Evolutionary conservation across 2,113 vertebrate genomes (phyloP).

Genomic region (Dicaeum eximium): DNA sequence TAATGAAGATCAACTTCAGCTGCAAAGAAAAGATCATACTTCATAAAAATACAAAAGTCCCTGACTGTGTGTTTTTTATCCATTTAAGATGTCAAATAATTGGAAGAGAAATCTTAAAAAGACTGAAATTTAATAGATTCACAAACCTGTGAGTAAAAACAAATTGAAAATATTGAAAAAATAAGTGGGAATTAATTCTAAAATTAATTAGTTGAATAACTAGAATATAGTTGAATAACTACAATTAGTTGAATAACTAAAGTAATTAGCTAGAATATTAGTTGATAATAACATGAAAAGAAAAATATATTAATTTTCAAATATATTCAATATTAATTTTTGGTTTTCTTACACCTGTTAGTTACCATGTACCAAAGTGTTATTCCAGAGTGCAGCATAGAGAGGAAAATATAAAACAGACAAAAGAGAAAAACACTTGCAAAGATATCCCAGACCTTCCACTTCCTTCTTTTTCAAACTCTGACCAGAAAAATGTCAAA

Average conservation of each 20-base stretch:
- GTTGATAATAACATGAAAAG: neutral
- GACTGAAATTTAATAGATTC: neutral
- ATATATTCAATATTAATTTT: neutral
- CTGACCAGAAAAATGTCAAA: neutral
- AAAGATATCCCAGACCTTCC: neutral
- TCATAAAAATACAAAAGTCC: neutral
- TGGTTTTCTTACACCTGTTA: neutral
- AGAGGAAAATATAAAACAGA: neutral
- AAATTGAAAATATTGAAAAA: neutral
- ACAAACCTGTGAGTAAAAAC: neutral
- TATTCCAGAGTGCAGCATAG: neutral
- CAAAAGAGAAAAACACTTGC: neutral
- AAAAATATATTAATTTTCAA: neutral
- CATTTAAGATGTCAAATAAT: neutral
- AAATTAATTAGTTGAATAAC: no score
- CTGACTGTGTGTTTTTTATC: neutral
- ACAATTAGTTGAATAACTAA: no score
- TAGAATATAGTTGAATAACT: no score
- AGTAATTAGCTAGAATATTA: no score
- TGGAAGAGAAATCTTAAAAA: neutral
- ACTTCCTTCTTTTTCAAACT: neutral
- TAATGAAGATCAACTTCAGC: slow-evolving; percentile 1
- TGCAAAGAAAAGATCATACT: neutral
- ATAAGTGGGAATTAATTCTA: neutral
- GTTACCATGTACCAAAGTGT: neutral